These are phyloP conservation scores for Schizotus pectinicornis DNA, from an alignment of 2,888 invertebrate genomes.

Conservation along the genomic window DNA sequence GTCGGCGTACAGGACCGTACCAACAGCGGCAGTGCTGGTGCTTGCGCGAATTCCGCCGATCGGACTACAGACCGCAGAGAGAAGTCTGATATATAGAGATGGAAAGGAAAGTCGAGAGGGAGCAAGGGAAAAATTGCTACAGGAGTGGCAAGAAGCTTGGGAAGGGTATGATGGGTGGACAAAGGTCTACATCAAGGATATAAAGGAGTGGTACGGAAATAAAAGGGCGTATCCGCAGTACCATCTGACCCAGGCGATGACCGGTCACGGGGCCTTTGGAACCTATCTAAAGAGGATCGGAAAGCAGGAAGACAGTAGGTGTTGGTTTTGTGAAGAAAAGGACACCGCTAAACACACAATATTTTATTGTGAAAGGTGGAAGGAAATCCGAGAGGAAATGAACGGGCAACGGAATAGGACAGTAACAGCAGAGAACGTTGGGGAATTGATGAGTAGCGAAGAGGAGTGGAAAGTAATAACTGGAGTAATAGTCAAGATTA, in stretches of 20 bases:
- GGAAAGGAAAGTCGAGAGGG: neutral
- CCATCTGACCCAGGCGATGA: constrained; percentile 6
- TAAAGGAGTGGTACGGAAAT: no score
- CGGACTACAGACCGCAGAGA: no score
- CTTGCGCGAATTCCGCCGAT: no score
- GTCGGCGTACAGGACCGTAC: constrained; percentile 27
- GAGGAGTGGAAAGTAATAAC: no score
- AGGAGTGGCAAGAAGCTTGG: constrained; percentile 26
- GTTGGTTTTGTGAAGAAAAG: constrained; percentile 10
- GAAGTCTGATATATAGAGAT: neutral
- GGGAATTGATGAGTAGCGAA: no score
- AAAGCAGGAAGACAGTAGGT: neutral
- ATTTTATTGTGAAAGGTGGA: neutral
- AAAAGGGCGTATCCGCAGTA: neutral
- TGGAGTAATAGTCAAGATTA: no score
- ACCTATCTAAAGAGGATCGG: constrained; percentile 10
- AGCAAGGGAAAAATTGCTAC: neutral
- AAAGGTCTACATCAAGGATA: neutral
- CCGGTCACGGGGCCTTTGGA: constrained; percentile 11
- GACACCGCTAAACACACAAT: constrained; percentile 10
- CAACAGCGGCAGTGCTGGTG: neutral
- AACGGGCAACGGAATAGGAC: no score
- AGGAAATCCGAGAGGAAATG: no score
- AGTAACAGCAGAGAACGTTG: no score
- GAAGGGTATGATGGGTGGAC: neutral